A percentile compares a stretch with the other conserved stretches of the same genome.
phyloP scores from a whole-genome alignment of 1,140 invertebrate genomes.

The Neuroterus valhalla region DNA sequence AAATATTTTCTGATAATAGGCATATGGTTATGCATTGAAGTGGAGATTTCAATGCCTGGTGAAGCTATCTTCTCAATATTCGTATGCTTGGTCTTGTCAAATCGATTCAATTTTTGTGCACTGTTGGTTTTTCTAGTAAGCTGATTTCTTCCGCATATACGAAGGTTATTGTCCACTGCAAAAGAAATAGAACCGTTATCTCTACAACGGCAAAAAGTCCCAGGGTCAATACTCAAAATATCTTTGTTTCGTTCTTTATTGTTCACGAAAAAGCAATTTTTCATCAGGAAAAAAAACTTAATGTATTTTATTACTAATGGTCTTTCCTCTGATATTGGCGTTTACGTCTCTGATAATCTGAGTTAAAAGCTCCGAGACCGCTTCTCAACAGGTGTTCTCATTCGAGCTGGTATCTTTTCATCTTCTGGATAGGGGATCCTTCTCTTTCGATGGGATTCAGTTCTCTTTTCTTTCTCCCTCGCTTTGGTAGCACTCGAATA shows the following conservation, averaged over 20 bases:
- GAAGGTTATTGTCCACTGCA: background rate
- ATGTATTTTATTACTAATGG: background rate
- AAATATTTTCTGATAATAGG: background rate
- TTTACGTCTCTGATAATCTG: no score
- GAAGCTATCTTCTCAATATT: background rate
- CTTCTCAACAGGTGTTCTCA: constrained; percentile 24
- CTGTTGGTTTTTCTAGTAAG: no score
- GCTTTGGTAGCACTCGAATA: background rate
- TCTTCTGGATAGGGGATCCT: background rate
- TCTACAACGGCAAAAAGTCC: background rate
- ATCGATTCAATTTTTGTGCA: constrained; percentile 40
- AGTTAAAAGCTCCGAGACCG: no score
- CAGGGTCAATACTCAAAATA: constrained; percentile 9
- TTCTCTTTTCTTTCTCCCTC: constrained; percentile 3
- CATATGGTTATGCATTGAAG: background rate
- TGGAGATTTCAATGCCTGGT: constrained; percentile 30
- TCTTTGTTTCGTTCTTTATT: background rate
- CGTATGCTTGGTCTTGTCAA: constrained; percentile 32
- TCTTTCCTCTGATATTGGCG: no score
- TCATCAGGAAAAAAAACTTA: background rate
- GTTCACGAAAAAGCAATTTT: background rate
- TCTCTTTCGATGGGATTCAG: background rate
- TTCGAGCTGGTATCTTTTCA: constrained; percentile 21
- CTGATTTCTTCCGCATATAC: background rate
- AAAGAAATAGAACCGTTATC: background rate